Base-by-base conservation (phyloP, 2,888 invertebrate genomes). In the Imbricaverruca yamaguchii region DNA sequence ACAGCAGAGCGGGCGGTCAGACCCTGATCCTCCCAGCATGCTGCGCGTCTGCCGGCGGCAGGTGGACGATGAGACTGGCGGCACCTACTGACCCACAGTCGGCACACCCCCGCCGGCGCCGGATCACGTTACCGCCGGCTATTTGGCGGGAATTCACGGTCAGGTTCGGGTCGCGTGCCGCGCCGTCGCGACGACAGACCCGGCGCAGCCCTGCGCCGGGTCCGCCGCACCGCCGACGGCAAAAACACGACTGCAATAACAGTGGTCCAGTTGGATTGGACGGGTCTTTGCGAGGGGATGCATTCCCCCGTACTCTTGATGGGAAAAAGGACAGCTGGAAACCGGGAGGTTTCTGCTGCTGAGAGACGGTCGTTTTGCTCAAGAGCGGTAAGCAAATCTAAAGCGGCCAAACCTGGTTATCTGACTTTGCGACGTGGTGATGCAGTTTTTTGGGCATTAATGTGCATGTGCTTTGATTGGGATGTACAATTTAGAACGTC, bases 91-190 rank as follows among this genome's bases (percentile, higher is more conserved):
- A 69, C 69, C 69, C n/a, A 69, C 39, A 39, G 23, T 1, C 69
- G 6, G 23, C 23, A 9, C 39, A 7, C 15, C 12, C 21, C 12
- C 7, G 39, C 39, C 3, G 39, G 6, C 15, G 6, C 1, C 69
- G 69, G 1, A 8, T 69, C 69, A 9, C 7, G 69, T 69, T 69
- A 39, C 69, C 25, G 69, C 13, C 69, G 7, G 69, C 69, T 69
- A 69, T 69, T 69, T 69, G 69, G 7, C 69, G 69, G 69, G 69
- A 69, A 69, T 69, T 69, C 69, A 25, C 69, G 69, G 69, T 69
- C 69, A 39, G 39, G 6, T 7, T 25, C 13, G 65, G 69, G 69
- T 69, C 69, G 39, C 69, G 69, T 69, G 69, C 69, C 69, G 69
- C 69, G 23, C 65, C 18, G 23, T 1, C 2, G 65, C n/a, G 65